phyloP scores from a whole-genome alignment of 2,113 vertebrate genomes.

The Oreotragus oreotragus region DNA sequence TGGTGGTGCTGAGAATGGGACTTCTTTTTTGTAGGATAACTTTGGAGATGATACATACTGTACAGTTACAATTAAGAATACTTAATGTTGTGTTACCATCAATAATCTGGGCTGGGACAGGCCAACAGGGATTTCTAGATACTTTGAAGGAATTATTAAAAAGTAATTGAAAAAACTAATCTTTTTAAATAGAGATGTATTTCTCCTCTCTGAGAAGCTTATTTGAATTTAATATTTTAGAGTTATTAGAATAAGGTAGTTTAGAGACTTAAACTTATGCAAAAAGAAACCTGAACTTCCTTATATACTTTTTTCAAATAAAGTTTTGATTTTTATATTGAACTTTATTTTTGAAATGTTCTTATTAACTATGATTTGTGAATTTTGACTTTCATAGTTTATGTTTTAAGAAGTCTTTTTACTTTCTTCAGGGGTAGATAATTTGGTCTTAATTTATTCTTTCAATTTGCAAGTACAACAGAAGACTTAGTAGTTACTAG shows the following conservation, averaged over 20 bases:
- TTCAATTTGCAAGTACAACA: neutral
- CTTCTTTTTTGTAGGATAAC: neutral
- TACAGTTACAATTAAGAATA: neutral
- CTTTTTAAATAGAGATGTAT: neutral
- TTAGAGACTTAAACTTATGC: neutral
- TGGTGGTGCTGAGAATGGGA: neutral
- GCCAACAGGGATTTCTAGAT: neutral
- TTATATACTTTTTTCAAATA: neutral
- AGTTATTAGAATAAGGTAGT: neutral
- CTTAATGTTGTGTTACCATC: neutral
- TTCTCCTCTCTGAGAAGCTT: neutral
- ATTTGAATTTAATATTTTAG: conserved; percentile 28
- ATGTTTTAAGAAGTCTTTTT: neutral
- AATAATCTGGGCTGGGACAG: neutral
- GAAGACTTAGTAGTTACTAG: neutral
- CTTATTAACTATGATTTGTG: neutral
- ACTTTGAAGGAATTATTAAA: neutral
- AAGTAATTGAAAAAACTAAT: neutral
- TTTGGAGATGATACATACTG: neutral
- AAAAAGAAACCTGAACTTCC: neutral
- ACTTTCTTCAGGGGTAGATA: neutral
- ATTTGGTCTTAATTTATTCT: conserved; percentile 23
- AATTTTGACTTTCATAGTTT: neutral
- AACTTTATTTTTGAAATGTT: conserved; percentile 25
- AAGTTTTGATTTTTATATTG: conserved; percentile 35